Evolutionary conservation across 2,797 vertebrate genomes (phyloP), one percentile per base, ranked within the genome.

Genomic region (Oreochromis grahami): DNA sequence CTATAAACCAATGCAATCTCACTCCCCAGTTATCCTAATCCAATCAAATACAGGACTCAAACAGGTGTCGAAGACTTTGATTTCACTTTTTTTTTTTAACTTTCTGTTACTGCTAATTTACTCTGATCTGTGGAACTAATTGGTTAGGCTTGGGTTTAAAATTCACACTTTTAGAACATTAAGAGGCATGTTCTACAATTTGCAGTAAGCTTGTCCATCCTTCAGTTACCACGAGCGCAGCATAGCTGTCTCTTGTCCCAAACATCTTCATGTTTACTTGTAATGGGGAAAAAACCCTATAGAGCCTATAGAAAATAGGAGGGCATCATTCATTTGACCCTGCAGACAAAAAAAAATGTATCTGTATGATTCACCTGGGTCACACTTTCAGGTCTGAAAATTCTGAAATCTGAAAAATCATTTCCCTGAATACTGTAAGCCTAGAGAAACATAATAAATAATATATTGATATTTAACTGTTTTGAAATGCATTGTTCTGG

Each of bases 371-470:
- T 74, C 70, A 74, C 70, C 45, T 34, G 45, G 70, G 45, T 50
- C 26, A 34, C 70, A 32, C 19, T n/a, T 74, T 74, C 26, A 74
- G 45, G 17, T 50, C 17, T 32, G 45, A 74, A 74, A 34, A 29
- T 50, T 29, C 26, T 5, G 70, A 50, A 74, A 50, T 50, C 26
- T 34, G 11, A 74, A 74, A 74, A 74, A 74, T 13, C 1, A 50
- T 32, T 74, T 50, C 26, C 38, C 56, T 51, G 51, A 88, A 77
- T 53, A 77, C 76, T 74, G 13, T 8, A 32, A 56, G 36, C 43
- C 79, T 77, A 72, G 26, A 83, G 7, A 83, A 77, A 52, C 32
- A 77, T 56, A 34, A 81, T 78, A 56, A 68, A 90, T 80, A 83
- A 79, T 78, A 45, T 34, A 13, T 8, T 79, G 68, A 82, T 81